Evolutionary conservation across 2,113 vertebrate species (phyloP), one percentile per base, ranked within the genome.

Genomic region (Sorex fumeus): DNA sequence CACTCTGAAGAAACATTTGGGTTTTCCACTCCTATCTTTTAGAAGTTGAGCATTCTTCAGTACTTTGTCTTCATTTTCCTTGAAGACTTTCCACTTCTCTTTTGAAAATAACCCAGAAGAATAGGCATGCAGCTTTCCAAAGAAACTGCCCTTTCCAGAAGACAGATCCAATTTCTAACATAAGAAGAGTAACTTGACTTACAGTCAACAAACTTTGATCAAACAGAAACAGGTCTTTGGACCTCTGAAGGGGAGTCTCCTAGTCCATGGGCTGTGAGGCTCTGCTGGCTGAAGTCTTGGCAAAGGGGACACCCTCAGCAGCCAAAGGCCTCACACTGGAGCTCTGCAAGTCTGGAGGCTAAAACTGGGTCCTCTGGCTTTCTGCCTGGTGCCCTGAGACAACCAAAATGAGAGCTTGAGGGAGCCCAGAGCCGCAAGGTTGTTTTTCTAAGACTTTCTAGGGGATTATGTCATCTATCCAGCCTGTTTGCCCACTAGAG

Each of bases 401-500:
- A 76, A 94, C 91, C 85, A 81, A 94, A 94, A 95, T 95, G 94
- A 95, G 81, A 84, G 85, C 67, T 87, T 27, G 15, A 28, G 84
- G 57, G 92, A 94, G 91, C 94, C 91, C 94, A 88, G 79, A 94
- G 93, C 88, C 92, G 87, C 91, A 60, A 19, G 23, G 75, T 90
- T 96, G 86, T 94, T 96, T 94, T 93, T 70, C 89, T 90, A 94
- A 88, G 95, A 86, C 70, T 77, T 94, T 50, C 18, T 47, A 43
- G 74, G 77, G 70, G 76, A 86, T 96, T 88, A 95, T 93, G 88
- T 95, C 95, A 96, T 96, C 91, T 83, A 80, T 45, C 85, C 70
- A 89, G 70, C 36, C 67, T 85, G 43, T 84, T 72, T 94, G 88
- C 79, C 88, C 23, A 32, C 64, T 72, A 50, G 82, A 82, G 87